These are phyloP conservation scores for Hydraecia micacea DNA, from an alignment of 2,888 invertebrate genomes.

Conservation along the genomic window DNA sequence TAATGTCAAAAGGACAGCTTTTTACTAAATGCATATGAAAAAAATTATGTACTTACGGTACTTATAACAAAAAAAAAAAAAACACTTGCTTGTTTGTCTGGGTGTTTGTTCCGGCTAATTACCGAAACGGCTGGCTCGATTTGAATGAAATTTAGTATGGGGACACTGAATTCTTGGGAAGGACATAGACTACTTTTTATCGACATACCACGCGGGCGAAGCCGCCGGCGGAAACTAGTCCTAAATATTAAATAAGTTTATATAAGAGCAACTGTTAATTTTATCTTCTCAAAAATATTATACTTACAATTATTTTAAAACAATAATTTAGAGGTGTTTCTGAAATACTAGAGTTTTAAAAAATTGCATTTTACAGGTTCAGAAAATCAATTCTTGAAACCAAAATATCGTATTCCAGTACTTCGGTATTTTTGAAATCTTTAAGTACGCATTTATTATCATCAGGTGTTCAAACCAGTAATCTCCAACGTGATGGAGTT, in stretches of 20 bases:
- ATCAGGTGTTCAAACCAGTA: constrained; percentile 97
- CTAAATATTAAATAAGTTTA: background rate
- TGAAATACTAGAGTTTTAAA: background rate
- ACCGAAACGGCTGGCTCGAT: too few species aligned
- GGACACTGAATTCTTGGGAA: too few species aligned
- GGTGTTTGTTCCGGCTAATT: too few species aligned
- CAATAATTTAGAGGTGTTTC: background rate
- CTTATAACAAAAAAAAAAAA: too few species aligned
- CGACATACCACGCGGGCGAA: too few species aligned
- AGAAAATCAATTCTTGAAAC: background rate
- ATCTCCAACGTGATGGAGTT: constrained; percentile 98
- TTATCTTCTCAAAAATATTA: background rate
- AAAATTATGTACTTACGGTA: too few species aligned
- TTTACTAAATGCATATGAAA: too few species aligned
- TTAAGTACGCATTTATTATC: background rate
- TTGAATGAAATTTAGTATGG: too few species aligned
- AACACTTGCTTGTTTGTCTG: too few species aligned
- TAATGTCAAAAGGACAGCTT: too few species aligned
- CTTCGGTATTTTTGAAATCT: background rate
- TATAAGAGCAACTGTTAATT: background rate
- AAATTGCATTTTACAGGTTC: background rate
- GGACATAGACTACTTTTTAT: too few species aligned
- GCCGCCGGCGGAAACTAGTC: too few species aligned
- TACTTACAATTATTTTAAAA: background rate
- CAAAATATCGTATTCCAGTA: background rate